phyloP scores from a whole-genome alignment of 2,113 vertebrate species.

The Ctenodactylus gundi region DNA sequence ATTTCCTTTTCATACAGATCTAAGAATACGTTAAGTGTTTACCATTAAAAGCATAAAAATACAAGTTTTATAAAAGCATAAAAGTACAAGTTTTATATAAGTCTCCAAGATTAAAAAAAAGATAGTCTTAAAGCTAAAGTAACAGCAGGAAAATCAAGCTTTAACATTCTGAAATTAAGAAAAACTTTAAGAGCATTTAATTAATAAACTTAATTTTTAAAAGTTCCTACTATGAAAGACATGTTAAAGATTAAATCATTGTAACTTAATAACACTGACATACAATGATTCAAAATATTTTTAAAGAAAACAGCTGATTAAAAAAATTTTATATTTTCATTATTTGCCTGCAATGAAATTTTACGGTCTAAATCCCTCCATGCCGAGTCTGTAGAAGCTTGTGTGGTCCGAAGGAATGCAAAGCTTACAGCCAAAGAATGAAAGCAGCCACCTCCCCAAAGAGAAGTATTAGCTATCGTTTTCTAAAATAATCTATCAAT shows the following conservation, averaged over 20 bases:
- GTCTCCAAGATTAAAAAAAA: neutral
- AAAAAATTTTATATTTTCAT: conserved; percentile 42
- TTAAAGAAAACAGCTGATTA: conserved; percentile 53
- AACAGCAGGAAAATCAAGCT: conserved; percentile 30
- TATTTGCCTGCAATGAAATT: conserved; percentile 63
- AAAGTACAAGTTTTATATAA: neutral
- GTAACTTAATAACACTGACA: conserved; percentile 6
- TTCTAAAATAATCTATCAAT: neutral
- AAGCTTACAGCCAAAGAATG: conserved; percentile 36
- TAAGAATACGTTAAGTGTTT: neutral
- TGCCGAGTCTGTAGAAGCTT: conserved; percentile 64
- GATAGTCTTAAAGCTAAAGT: conserved; percentile 29
- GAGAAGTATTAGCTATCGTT: neutral
- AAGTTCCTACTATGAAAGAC: neutral
- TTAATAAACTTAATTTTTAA: neutral
- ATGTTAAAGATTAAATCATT: conserved; percentile 33
- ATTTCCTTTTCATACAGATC: neutral
- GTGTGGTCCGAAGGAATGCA: conserved; percentile 64
- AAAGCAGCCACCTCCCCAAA: conserved; percentile 14
- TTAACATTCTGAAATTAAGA: neutral
- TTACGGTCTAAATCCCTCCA: conserved; percentile 48
- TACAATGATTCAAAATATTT: conserved; percentile 31
- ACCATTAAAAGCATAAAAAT: neutral
- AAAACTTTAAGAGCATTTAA: conserved; percentile 17
- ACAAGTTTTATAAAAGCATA: neutral